Percentiles rank a stretch among this genome's conserved stretches.
phyloP scores from a whole-genome alignment of 2,888 invertebrate species.

The Ennomos erosarius region DNA sequence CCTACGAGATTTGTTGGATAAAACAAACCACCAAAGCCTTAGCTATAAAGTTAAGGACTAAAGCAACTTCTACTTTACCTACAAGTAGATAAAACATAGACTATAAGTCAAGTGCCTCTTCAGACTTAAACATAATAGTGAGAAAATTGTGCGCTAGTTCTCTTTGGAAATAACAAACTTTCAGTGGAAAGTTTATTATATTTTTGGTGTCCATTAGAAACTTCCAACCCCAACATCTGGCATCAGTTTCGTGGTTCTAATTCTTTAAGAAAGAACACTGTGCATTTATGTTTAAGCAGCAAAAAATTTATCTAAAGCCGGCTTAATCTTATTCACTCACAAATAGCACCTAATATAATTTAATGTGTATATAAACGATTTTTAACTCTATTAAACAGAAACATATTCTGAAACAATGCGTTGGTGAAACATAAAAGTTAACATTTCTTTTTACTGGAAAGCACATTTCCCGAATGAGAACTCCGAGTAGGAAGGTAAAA shows the following conservation, averaged over 20 bases:
- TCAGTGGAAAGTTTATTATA: not conserved
- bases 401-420: not conserved
- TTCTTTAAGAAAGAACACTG: not conserved
- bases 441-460: not conserved
- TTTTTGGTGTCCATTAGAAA: not conserved
- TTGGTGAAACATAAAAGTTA: not conserved
- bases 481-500: not conserved
- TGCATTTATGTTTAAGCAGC: too few relatives aligned
- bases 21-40: not conserved
- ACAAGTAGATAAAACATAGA: not conserved
- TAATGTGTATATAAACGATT: too few relatives aligned
- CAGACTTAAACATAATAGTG: not conserved
- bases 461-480: not conserved
- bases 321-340: too few relatives aligned
- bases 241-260: not conserved
- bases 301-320: too few relatives aligned
- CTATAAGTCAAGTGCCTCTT: not conserved
- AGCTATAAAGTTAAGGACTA: not conserved
- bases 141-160: not conserved
- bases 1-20: slow-evolving; percentile 3
- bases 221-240: not conserved
- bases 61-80: not conserved
- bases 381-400: too few relatives aligned
- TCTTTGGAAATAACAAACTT: not conserved
- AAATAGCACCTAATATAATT: too few relatives aligned